These are phyloP conservation scores for Charina bottae DNA, from an alignment of 2,113 vertebrate species.

Conservation along the genomic window DNA sequence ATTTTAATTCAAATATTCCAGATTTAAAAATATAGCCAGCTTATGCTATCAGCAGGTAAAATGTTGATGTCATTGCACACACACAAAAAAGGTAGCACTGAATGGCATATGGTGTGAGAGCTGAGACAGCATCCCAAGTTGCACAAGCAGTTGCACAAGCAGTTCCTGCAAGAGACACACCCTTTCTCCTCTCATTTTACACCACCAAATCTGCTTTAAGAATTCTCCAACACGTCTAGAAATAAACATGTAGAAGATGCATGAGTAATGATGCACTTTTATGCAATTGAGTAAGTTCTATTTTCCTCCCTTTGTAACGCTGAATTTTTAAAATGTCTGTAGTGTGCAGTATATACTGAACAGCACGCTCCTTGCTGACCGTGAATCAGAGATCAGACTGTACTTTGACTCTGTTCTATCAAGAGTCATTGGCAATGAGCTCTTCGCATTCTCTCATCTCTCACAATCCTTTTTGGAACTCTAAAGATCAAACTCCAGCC, in stretches of 20 bases:
- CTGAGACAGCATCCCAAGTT: not conserved
- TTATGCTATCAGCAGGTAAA: too few relatives aligned
- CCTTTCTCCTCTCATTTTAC: not conserved
- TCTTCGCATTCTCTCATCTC: slow-evolving; percentile 46
- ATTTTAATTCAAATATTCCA: not conserved
- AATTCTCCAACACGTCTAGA: not conserved
- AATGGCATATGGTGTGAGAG: not conserved
- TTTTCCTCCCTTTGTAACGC: not conserved
- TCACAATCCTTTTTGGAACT: slow-evolving; percentile 37
- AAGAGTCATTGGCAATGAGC: slow-evolving; percentile 20
- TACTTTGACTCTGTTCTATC: slow-evolving; percentile 31
- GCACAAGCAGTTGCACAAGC: not conserved
- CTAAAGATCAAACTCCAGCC: slow-evolving; percentile 36
- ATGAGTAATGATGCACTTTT: not conserved
- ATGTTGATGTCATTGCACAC: not conserved
- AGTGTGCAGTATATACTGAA: not conserved
- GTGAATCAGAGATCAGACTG: slow-evolving; percentile 28
- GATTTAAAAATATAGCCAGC: too few relatives aligned
- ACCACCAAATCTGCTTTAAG: not conserved
- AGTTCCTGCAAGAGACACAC: not conserved
- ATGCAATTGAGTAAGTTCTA: not conserved
- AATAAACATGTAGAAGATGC: not conserved
- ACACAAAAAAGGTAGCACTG: not conserved
- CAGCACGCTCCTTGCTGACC: not conserved
- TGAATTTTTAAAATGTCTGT: slow-evolving; percentile 22